Evolutionary conservation across 1,140 invertebrate species (phyloP).

Genomic region (Panulirus ornatus): DNA sequence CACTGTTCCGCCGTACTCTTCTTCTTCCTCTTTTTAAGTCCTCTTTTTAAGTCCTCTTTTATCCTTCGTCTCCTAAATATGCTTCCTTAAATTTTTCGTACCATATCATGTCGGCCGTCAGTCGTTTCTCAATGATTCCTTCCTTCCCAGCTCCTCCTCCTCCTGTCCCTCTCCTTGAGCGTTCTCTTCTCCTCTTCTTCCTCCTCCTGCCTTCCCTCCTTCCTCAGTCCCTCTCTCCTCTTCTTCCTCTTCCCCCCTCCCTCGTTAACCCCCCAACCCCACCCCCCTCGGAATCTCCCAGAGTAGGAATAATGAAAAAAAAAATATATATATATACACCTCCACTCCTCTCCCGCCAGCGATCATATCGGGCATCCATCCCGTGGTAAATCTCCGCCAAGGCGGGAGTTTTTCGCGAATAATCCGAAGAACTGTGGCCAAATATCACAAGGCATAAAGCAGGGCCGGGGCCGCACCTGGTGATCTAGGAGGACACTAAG

Average conservation of each 20-base stretch:
- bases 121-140: background rate
- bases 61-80: background rate
- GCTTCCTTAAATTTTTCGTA: background rate
- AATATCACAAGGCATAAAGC: conserved; percentile 54
- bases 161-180: background rate
- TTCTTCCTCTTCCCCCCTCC: background rate
- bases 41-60: background rate
- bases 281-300: background rate
- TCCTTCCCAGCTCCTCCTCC: background rate
- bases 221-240: background rate
- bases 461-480: conserved; percentile 1
- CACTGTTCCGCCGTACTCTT: no score
- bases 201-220: background rate
- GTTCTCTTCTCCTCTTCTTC: background rate
- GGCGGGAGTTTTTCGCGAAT: conserved; percentile 34
- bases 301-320: background rate
- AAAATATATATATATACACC: conserved; percentile 1
- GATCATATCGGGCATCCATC: background rate
- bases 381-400: conserved; percentile 42
- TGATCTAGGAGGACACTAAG: conserved; percentile 57
- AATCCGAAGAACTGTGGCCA: conserved; percentile 38
- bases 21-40: background rate
- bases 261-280: background rate
- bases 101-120: background rate
- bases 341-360: background rate